Evolutionary conservation across 2,113 vertebrate species (phyloP).

Genomic region (Guaruba guarouba): DNA sequence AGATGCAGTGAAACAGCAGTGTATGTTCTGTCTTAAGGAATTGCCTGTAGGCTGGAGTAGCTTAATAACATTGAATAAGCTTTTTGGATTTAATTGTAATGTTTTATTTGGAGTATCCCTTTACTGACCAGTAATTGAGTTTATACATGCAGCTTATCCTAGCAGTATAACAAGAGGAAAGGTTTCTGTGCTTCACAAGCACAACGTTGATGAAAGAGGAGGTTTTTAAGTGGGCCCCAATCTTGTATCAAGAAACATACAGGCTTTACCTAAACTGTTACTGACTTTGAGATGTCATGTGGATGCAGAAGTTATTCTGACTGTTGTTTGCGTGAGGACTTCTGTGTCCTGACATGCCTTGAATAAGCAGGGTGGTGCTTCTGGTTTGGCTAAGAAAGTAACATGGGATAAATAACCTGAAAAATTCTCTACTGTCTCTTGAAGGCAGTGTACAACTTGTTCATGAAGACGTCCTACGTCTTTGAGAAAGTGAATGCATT

Average conservation of each 20-base stretch:
- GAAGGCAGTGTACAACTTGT: neutral
- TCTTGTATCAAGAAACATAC: neutral
- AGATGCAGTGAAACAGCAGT: neutral
- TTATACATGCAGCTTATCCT: neutral
- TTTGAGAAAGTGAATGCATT: neutral
- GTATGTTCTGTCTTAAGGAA: neutral
- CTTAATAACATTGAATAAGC: neutral
- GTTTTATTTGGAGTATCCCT: neutral
- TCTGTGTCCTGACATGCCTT: neutral
- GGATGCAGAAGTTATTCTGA: neutral
- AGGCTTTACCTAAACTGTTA: neutral
- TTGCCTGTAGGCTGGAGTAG: neutral
- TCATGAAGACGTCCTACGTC: neutral
- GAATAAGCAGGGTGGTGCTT: neutral
- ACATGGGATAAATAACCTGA: neutral
- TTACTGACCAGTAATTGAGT: neutral
- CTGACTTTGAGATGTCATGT: neutral
- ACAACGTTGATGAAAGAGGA: neutral
- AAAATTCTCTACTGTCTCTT: neutral
- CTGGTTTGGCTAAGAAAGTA: neutral
- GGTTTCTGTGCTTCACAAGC: neutral
- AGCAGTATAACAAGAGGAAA: neutral
- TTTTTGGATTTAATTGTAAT: neutral
- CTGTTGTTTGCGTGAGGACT: neutral
- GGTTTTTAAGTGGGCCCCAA: neutral